Percentiles rank a stretch among this genome's conserved stretches.
phyloP scores from a whole-genome alignment of 2,113 vertebrate species.

The Halcyon malimbica region DNA sequence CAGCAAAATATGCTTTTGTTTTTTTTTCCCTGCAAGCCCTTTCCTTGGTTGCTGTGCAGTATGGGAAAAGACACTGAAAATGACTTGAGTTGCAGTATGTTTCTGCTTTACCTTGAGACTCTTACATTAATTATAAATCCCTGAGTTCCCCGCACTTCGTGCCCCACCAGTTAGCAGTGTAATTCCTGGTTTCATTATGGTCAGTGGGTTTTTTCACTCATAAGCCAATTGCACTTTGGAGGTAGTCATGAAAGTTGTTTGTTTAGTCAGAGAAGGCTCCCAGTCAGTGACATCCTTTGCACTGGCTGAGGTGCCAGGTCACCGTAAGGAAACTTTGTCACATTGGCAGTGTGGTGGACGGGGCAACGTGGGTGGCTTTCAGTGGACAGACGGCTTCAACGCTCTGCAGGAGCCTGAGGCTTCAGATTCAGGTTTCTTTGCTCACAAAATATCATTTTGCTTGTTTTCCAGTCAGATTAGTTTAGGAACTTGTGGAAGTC shows the following conservation, averaged over 20 bases:
- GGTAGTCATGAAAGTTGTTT: neutral
- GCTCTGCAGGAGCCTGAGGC: neutral
- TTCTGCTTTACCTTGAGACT: neutral
- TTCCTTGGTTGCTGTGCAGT: too few relatives aligned
- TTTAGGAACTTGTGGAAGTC: neutral
- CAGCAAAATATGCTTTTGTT: neutral
- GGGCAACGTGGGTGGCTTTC: neutral
- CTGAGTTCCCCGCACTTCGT: rapidly evolving
- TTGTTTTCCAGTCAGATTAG: neutral
- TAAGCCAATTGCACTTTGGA: neutral
- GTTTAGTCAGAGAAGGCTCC: neutral
- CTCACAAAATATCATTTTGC: neutral
- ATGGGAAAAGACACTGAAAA: neutral
- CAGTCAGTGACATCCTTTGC: neutral
- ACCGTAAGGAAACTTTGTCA: rapidly evolving
- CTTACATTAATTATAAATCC: rapidly evolving
- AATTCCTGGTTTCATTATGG: neutral
- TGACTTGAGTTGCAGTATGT: neutral
- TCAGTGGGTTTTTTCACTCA: neutral
- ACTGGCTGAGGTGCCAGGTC: neutral
- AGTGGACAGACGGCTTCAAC: neutral
- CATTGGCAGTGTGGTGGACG: neutral
- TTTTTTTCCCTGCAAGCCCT: too few relatives aligned
- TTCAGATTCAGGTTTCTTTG: neutral
- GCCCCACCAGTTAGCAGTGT: rapidly evolving